These are phyloP conservation scores for Tetraodon nigroviridis DNA, from an alignment of 2,113 vertebrate species.

Conservation along the genomic window DNA sequence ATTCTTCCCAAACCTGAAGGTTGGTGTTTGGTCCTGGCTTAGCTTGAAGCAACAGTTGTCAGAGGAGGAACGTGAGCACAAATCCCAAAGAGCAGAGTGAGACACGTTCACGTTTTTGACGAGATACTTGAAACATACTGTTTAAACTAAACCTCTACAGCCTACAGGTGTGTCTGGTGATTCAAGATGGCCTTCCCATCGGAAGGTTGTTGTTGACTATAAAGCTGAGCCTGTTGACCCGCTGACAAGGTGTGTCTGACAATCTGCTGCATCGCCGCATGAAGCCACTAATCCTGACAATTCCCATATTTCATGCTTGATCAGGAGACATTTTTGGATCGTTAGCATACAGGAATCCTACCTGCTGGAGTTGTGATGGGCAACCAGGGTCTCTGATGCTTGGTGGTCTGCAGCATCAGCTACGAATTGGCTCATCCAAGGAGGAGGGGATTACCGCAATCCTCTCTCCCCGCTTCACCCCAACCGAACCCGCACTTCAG, in stretches of 20 bases:
- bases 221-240: no score
- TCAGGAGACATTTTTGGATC: slow-evolving; percentile 48
- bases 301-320: slow-evolving; percentile 21
- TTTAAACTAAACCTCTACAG: slow-evolving; percentile 11
- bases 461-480: slow-evolving; percentile 60
- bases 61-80: slow-evolving; percentile 45
- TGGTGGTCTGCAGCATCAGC: slow-evolving; percentile 49
- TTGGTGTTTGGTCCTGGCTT: slow-evolving; percentile 53
- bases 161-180: slow-evolving; percentile 14
- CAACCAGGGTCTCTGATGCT: slow-evolving; percentile 41
- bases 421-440: slow-evolving; percentile 42
- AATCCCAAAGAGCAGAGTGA: slow-evolving; percentile 42
- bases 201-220: background rate
- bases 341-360: slow-evolving; percentile 26
- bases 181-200: background rate
- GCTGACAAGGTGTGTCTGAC: slow-evolving; percentile 12
- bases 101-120: slow-evolving; percentile 28
- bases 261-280: slow-evolving; percentile 28
- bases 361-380: slow-evolving; percentile 49
- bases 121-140: slow-evolving; percentile 26
- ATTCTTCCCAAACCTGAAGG: slow-evolving; percentile 46
- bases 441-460: slow-evolving; percentile 73
- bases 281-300: slow-evolving; percentile 46
- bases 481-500: slow-evolving; percentile 69
- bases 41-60: slow-evolving; percentile 72